phyloP scores from a whole-genome alignment of 2,113 vertebrate species.

The Oncorhynchus gorbuscha region DNA sequence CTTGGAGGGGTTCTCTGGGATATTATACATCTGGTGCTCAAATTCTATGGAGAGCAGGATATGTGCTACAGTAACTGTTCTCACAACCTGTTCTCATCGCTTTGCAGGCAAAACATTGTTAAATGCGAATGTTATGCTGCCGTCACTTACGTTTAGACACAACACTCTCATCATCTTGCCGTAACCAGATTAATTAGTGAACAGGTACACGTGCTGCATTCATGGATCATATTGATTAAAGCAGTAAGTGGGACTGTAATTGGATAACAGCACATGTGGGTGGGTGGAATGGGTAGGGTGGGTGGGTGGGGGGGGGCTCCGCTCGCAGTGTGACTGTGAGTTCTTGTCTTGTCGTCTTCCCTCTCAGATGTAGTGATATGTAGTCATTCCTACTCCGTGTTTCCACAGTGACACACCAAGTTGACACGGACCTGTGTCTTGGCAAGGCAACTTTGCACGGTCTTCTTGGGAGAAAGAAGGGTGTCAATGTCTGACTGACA shows the following conservation, averaged over 20 bases:
- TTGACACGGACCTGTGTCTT: too few relatives aligned
- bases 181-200: constrained; percentile 32
- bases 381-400: too few relatives aligned
- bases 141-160: constrained; percentile 56
- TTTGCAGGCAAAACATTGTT: constrained; percentile 3
- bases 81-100: too few relatives aligned
- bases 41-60: too few relatives aligned
- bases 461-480: too few relatives aligned
- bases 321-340: neutral
- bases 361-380: neutral
- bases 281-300: neutral
- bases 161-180: constrained; percentile 25
- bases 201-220: constrained; percentile 13
- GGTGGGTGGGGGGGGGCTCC: neutral
- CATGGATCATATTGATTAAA: constrained; percentile 11
- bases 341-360: neutral
- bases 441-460: too few relatives aligned
- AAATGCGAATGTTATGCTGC: constrained; percentile 53
- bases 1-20: too few relatives aligned
- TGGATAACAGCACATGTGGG: neutral
- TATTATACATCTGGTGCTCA: too few relatives aligned
- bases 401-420: too few relatives aligned
- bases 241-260: neutral
- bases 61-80: too few relatives aligned
- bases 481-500: too few relatives aligned